Evolutionary conservation across 1,140 invertebrate species (phyloP), one percentile per base, ranked within the genome.

Genomic region (Brachionus asplanchnoidis): DNA sequence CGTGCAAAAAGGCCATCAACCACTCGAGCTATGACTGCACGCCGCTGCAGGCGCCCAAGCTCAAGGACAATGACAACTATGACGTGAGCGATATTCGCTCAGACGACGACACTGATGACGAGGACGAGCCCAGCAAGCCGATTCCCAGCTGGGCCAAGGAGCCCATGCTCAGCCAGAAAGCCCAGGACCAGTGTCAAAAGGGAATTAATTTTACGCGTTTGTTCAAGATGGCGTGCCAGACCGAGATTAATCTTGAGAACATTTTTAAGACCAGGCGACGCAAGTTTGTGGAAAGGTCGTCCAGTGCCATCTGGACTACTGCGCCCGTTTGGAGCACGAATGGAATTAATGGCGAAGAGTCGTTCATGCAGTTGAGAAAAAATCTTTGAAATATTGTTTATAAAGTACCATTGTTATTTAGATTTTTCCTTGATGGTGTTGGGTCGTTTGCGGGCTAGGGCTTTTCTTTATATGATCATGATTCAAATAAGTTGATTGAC

Each of bases 71-170:
- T 12, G 80, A 87, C 20, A 86, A 86, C 84, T 87, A 87, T 79
- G 85, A 86, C 42, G 86, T 87, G n/a, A 80, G 75, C 70, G 86
- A 87, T 68, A 73, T 87, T 28, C 44, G 85, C n/a, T 87, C 86
- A 20, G 86, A 85, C 50, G 86, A 87, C 73, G 86, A 86, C 1
- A 87, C 86, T 2, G 86, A 87, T 68, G 86, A 87, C 70, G 86
- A 87, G 23, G 36, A 40, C 7, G 79, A 75, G 12, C 86, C 86
- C 1, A 86, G 80, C n/a, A 87, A 87, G 84, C 42, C 65, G n/a
- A 85, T 87, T 26, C 86, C 86, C n/a, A 14, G 2, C 0, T 87
- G 86, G 86, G 86, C 86, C 53, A 42, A 44, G 84, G 85, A 86
- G 85, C 86, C 86, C 70, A 86, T 85, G 82, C 79, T 85, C 82